These are phyloP conservation scores for Noctuana brunneofusca DNA, from an alignment of 2,888 invertebrate species.

Conservation along the genomic window DNA sequence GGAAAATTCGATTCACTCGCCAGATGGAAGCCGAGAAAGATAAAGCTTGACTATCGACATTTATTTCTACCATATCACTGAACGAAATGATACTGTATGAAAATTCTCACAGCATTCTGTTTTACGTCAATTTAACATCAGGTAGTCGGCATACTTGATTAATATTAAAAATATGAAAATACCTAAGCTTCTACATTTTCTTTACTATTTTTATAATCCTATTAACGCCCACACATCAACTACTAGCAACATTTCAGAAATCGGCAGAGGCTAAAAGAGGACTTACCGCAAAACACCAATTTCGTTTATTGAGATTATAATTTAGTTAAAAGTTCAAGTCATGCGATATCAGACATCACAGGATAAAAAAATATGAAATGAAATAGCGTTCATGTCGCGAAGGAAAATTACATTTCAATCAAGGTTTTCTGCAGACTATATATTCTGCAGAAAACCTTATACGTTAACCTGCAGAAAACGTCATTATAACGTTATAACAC, in stretches of 20 bases:
- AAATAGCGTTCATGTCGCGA: not conserved
- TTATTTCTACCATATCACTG: slow-evolving; percentile 15
- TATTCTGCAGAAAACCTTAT: no score
- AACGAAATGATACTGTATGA: not conserved
- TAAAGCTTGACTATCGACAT: slow-evolving; percentile 22
- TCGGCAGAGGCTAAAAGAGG: not conserved
- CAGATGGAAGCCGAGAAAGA: slow-evolving; percentile 24
- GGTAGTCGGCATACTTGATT: no score
- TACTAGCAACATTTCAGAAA: no score
- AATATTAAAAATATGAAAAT: no score
- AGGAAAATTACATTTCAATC: no score
- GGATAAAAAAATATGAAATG: slow-evolving; percentile 4
- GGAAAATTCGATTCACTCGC: slow-evolving; percentile 30
- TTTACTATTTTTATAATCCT: no score
- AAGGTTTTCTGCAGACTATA: no score
- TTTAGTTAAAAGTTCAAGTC: slow-evolving; percentile 9
- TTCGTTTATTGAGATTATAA: not conserved
- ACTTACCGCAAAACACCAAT: not conserved
- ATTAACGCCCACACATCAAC: no score
- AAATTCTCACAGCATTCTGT: not conserved
- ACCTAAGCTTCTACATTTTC: no score
- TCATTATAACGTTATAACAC: no score
- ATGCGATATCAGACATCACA: slow-evolving; percentile 9
- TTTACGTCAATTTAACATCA: not conserved
- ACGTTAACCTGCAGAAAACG: no score